Conservation (phyloP, 2,888 invertebrate species). For the Nezara viridula region DNA sequence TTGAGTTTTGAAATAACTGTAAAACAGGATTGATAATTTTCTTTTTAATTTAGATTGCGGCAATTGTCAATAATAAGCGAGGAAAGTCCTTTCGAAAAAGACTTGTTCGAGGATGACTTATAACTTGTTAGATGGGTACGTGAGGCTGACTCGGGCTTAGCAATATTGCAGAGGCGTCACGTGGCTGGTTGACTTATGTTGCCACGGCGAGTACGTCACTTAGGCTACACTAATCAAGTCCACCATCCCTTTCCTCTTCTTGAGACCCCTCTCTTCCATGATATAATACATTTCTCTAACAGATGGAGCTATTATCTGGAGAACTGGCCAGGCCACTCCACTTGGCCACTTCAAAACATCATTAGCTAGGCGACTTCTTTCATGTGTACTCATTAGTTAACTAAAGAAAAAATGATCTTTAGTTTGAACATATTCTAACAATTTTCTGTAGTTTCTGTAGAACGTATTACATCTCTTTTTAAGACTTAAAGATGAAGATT, state of each 20-base stretch:
- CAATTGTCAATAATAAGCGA: too few species aligned
- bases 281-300: conserved; percentile 3
- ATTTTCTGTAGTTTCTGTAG: too few species aligned
- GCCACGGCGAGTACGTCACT: conserved; percentile 25
- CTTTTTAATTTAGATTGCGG: too few species aligned
- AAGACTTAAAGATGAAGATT: too few species aligned
- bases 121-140: background rate
- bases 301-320: background rate
- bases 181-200: conserved; percentile 1
- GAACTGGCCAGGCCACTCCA: background rate
- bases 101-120: background rate
- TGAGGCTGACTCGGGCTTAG: background rate
- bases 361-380: background rate
- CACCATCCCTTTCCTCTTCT: too few species aligned
- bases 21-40: too few species aligned
- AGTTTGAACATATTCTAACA: too few species aligned
- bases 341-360: background rate
- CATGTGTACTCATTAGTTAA: background rate
- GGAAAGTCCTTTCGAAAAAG: background rate
- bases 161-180: background rate
- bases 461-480: too few species aligned
- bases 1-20: too few species aligned
- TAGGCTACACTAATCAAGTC: conserved; percentile 35
- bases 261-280: too few species aligned
- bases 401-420: background rate